Evolutionary conservation across 2,888 invertebrate genomes (phyloP).

Genomic region (Vannuccia rotundouncinata): DNA sequence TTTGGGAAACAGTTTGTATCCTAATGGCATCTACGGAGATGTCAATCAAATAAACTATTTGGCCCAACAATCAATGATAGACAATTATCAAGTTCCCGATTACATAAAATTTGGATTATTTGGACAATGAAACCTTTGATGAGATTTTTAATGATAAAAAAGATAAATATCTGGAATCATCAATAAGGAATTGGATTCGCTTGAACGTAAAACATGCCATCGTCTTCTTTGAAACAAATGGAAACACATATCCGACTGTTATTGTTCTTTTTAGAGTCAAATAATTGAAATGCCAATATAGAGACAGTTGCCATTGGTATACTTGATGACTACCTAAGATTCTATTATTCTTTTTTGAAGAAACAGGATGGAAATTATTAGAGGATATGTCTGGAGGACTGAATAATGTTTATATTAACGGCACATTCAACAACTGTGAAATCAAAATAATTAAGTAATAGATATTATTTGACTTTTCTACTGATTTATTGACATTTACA

Average conservation of each 20-base stretch:
- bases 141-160: constrained; percentile 16
- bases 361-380: constrained; percentile 27
- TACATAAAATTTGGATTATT: constrained; percentile 19
- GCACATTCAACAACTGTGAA: too few species aligned
- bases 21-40: constrained; percentile 17
- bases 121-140: constrained; percentile 18
- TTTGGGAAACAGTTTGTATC: constrained; percentile 9
- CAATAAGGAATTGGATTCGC: constrained; percentile 9
- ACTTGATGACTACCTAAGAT: constrained; percentile 14
- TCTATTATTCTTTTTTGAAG: constrained; percentile 12
- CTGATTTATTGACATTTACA: too few species aligned
- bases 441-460: too few species aligned
- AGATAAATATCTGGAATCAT: constrained; percentile 12
- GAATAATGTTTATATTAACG: too few species aligned
- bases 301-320: constrained; percentile 9
- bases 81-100: constrained; percentile 23
- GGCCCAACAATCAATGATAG: constrained; percentile 23
- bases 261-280: constrained; percentile 19
- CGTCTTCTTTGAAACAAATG: constrained; percentile 28
- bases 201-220: neutral
- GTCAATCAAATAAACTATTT: constrained; percentile 23
- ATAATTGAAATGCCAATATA: neutral
- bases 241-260: constrained; percentile 15
- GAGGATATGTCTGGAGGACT: too few species aligned
- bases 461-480: too few species aligned